Evolutionary conservation across 2,888 invertebrate genomes (phyloP), one percentile per base, ranked within the genome.

Genomic region (Chymomyza amoena): DNA sequence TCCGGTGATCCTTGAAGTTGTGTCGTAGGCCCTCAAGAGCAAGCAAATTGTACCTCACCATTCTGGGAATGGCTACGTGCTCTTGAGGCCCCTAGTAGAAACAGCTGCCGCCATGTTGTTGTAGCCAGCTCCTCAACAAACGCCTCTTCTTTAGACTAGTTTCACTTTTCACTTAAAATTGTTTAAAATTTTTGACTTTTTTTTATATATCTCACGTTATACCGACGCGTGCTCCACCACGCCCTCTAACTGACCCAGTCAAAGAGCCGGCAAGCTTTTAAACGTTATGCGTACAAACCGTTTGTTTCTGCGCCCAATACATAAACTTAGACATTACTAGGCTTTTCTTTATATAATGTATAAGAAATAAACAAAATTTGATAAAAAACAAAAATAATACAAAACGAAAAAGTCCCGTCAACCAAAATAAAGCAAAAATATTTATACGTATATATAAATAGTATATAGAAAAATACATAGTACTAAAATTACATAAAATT

Each of bases 331-430:
- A 45, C 39, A 13, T 3, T 45, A 45, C 10, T 45, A 45, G 39
- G 13, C 10, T 45, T 16, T 45, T 16, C 32, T 6, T 32, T 32
- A 7, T 28, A 28, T 32, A 9, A 73, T 59, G 63, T 68, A 69
- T 66, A 73, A 77, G 25, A 77, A 77, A 85, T 79, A 87, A 79
- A 78, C 78, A 79, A 78, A 77, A 70, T 78, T 79, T 74, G 78
- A 69, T 72, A 80, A 82, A 81, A 75, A 84, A n/a, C n/a, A 77
- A 85, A 81, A 69, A 71, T 80, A 82, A 81, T 73, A 84, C 77
- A 85, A 85, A 81, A 78, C 72, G 57, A 88, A 80, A 90, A 89
- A 90, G 91, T 91, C 91, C 91, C 91, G 91, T 91, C 91, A 91
- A 91, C 91, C 91, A 91, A 91, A 91, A 88, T 85, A 82, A 89